Evolutionary conservation across 1,140 invertebrate genomes (phyloP).

Genomic region (Pomacea maculata): DNA sequence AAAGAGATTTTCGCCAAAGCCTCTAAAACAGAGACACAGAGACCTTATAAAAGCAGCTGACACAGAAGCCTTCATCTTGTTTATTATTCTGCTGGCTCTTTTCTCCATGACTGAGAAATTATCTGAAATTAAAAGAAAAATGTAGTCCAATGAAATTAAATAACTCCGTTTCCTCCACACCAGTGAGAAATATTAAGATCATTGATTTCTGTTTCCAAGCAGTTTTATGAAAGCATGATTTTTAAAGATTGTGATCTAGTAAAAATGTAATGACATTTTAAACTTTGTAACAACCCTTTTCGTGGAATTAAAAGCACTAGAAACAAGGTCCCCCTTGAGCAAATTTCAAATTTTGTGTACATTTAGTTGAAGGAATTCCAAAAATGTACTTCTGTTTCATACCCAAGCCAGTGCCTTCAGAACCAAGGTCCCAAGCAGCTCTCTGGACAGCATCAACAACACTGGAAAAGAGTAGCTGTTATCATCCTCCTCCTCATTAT

Average conservation of each 20-base stretch:
- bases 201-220: not conserved
- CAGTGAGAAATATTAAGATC: not conserved
- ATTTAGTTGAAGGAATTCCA: not conserved
- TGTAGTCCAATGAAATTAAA: not conserved
- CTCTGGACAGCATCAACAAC: constrained; percentile 48
- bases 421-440: constrained; percentile 59
- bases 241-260: too few species aligned
- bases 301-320: too few species aligned
- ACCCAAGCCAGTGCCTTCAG: constrained; percentile 62
- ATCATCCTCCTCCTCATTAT: constrained; percentile 31
- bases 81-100: constrained; percentile 74
- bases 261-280: too few species aligned
- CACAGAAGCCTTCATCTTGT: constrained; percentile 72
- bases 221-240: constrained; percentile 1
- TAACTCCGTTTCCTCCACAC: not conserved
- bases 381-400: constrained; percentile 65
- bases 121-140: constrained; percentile 7
- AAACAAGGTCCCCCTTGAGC: too few species aligned
- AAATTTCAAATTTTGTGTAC: too few species aligned
- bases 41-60: constrained; percentile 35
- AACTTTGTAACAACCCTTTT: too few species aligned
- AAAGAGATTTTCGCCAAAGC: not conserved
- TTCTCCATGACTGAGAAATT: constrained; percentile 61
- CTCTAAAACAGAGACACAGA: not conserved
- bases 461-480: constrained; percentile 18